Base-by-base conservation (phyloP, 2,113 vertebrate genomes). In the Pionites leucogaster region DNA sequence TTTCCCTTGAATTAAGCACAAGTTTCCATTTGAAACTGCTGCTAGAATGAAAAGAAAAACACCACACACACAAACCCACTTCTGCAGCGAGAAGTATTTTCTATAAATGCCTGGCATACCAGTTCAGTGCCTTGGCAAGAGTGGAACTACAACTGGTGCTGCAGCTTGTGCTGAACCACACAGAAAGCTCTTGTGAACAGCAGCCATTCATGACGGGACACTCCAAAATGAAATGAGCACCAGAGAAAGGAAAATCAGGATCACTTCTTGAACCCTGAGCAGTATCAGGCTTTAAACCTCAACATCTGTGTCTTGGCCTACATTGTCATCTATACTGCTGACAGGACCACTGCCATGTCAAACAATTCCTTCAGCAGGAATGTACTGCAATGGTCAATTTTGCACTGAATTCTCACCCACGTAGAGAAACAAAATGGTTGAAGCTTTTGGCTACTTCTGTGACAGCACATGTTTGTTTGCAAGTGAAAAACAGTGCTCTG, bases 331-430 rank as follows among this genome's bases (percentile, higher is more conserved):
- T 7, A 9, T 8, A 33, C 18, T 68, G 92, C 94, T 94, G 88
- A 67, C 71, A 59, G 93, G 82, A 95, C 9, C 85, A 81, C 75
- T 79, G 95, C 93, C 96, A 97, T 89, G 2, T 63, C 91, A 95
- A 95, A 96, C 86, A 90, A 67, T 11, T 83, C 69, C 77, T n/a
- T n/a, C 20, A 33, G 86, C 78, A 97, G 93, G 67, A 86, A 96
- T 75, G 92, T 65, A 82, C 81, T 93, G 86, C 64, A 74, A 49
- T 47, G 52, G 25, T 60, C 14, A 37, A 9, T 59, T 86, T 6
- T 41, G 53, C 22, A 18, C 37, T 60, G 53, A 88, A 14, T 76
- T 67, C 82, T 97, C 69, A 88, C 49, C 71, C 78, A 59, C 6
- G 1, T 1, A 82, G 75, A 86, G 37, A 64, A 91, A 86, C 7